Evolutionary conservation across 2,113 vertebrate genomes (phyloP), one percentile per base, ranked within the genome.

Genomic region (Limnothrissa miodon): DNA sequence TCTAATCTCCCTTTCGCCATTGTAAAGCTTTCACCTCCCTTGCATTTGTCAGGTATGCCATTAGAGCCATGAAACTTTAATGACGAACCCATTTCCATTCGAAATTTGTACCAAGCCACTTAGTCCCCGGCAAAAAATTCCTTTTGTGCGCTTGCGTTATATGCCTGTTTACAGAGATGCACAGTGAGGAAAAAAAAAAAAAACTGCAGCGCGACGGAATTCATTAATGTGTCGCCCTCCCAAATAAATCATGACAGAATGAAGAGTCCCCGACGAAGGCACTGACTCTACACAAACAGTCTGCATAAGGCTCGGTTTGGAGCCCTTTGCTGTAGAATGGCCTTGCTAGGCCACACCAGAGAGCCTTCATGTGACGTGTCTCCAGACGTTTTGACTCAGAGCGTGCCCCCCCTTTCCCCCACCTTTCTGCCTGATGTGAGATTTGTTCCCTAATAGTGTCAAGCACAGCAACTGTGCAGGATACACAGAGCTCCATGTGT

Each of bases 201-300:
- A 33, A 36, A 74, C 66, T 74, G 29, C 66, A 36, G 66, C 11
- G 13, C 1, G 13, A 33, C 79, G 85, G 33, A 74, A 88, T 36
- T 33, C 29, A 36, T 36, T 33, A 33, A 33, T 33, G 33, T 36
- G 29, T 36, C 33, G 33, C 66, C 66, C 29, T 33, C 66, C 45
- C 23, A 29, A 46, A 36, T 39, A 36, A 74, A 74, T 74, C 66
- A 74, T 74, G 33, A 36, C 66, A 29, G 15, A 48, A 48, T 23
- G 36, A 74, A 74, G 1, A 11, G 7, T 29, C 59, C 29, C 59
- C 82, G 7, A 36, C 45, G 25, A 85, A 82, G 81, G 93, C 93
- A 94, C 93, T 93, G 81, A 87, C 89, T 84, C 66, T 84, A 82
- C 79, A 39, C 78, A 51, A 70, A 70, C 29, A 36, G 29, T 74